Evolutionary conservation across 1,140 invertebrate genomes (phyloP), one percentile per base, ranked within the genome.

Genomic region (Diplogasteroides magnus): DNA sequence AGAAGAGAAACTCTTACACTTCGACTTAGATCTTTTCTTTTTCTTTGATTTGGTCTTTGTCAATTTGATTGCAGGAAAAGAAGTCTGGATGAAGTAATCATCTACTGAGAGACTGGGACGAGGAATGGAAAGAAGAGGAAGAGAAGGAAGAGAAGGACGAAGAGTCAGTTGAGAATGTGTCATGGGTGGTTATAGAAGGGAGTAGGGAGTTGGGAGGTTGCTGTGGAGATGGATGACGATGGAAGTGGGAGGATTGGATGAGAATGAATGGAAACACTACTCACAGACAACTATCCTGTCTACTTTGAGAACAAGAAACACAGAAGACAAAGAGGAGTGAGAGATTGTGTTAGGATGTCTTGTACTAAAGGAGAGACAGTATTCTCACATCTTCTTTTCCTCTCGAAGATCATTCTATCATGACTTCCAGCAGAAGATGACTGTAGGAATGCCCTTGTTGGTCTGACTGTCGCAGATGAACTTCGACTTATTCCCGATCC

Each of bases 61-160:
- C n/a, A n/a, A n/a, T n/a, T n/a, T n/a, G n/a, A n/a, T n/a, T n/a
- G n/a, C n/a, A n/a, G n/a, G n/a, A n/a, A n/a, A n/a, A n/a, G n/a
- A n/a, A n/a, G n/a, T n/a, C n/a, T n/a, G n/a, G n/a, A n/a, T n/a
- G n/a, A n/a, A n/a, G n/a, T n/a, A n/a, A n/a, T n/a, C n/a, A n/a
- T n/a, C n/a, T n/a, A n/a, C n/a, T n/a, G n/a, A n/a, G n/a, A n/a
- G n/a, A 29, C 31, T 27, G 25, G 23, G 6, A 27, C 1, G 15
- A 3, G 61, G 31, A 62, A 28, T 65, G 63, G 63, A 56, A 37
- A 65, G 57, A 65, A 65, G 27, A 65, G 28, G 31, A 26, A 29
- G 31, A 26, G 29, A 65, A 65, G n/a, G 28, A 2, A 19, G 25
- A 56, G 63, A 65, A 55, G 15, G 1, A 37, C 55, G 63, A 65